A percentile compares a stretch with the other conserved stretches of the same genome.
These are phyloP conservation scores for Drosophila tristis DNA, from an alignment of 1,140 invertebrate species.

Conservation along the genomic window DNA sequence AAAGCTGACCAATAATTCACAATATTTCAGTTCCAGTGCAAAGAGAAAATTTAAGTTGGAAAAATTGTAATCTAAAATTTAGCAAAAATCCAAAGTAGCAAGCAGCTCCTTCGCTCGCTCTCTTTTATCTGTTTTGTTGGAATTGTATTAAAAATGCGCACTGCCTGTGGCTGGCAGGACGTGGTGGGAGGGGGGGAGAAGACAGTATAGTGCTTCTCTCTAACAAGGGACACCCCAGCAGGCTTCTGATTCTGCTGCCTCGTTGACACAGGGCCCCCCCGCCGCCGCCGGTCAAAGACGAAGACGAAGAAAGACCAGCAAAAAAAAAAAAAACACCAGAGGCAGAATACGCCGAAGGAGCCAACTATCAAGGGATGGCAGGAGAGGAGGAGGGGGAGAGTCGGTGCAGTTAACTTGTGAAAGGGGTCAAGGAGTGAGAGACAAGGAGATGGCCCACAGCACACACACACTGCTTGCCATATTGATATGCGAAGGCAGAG, in stretches of 20 bases:
- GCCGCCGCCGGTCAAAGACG: background rate
- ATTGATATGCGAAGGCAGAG: constrained; percentile 5
- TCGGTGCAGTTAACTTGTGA: background rate
- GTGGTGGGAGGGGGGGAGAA: background rate
- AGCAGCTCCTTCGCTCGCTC: background rate
- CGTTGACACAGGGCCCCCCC: constrained; percentile 13
- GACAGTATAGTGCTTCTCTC: background rate
- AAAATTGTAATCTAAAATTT: no score
- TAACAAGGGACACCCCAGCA: constrained; percentile 1
- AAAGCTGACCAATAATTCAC: no score
- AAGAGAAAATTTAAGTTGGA: no score
- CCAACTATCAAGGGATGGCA: constrained; percentile 22
- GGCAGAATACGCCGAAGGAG: constrained; percentile 12
- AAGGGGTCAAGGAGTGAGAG: no score
- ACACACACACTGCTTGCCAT: constrained; percentile 3
- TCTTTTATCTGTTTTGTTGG: constrained; percentile 5
- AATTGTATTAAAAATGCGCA: constrained; percentile 18
- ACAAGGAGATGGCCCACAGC: background rate
- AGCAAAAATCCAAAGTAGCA: background rate
- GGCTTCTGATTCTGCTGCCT: constrained; percentile 9
- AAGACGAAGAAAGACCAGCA: constrained; percentile 6
- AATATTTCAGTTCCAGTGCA: no score
- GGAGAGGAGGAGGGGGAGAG: background rate
- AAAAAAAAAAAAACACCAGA: constrained; percentile 4
- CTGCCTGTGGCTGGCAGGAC: constrained; percentile 7